Base-by-base conservation (phyloP, 2,888 invertebrate genomes). In the Callyntrura guangdongensis region DNA sequence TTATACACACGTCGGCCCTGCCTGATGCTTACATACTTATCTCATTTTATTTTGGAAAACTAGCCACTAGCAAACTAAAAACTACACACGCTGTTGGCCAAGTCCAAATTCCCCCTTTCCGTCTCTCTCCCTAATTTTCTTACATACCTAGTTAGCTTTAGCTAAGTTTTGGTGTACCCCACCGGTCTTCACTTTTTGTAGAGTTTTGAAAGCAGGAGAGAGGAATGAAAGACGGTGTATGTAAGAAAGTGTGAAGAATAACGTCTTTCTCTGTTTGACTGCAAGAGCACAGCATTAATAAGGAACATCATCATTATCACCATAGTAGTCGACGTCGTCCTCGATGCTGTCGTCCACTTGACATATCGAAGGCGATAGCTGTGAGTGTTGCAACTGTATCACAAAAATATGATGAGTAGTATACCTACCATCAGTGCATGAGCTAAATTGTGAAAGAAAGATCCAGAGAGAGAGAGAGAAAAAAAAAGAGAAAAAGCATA, bases 41-140 rank as follows among this genome's bases (percentile, higher is more conserved):
- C 9, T n/a, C 61, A 53, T 82, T 84, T 84, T 59, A 27, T 36
- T 45, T 74, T 45, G 22, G 47, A 45, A 69, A 83, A 64, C 45
- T 83, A 20, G 74, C 49, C 74, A 74, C 49, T 74, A 49, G 22
- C 74, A 20, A 9, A 20, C 36, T 49, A 11, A 77, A 27, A 36
- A 36, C 36, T 36, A 36, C 6, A 36, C 36, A 12, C 14, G 8
- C 47, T 36, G 22, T 67, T 36, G n/a, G 14, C 67, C 69, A 81
- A 36, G 36, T 36, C 36, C 56, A 17, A 45, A 56, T 45, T 61
- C 22, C 53, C 27, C 56, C 49, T 36, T 45, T 64, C 67, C 56
- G 69, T 81, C 72, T 81, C 64, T 25, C 74, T 79, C 64, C 53
- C 88, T 83, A 36, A 72, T 53, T 89, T 61, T 77, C 82, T 69